Percentiles rank a stretch among this genome's conserved stretches.
Evolutionary conservation across 2,888 invertebrate genomes (phyloP).

Genomic region (Pheosia gnoma): DNA sequence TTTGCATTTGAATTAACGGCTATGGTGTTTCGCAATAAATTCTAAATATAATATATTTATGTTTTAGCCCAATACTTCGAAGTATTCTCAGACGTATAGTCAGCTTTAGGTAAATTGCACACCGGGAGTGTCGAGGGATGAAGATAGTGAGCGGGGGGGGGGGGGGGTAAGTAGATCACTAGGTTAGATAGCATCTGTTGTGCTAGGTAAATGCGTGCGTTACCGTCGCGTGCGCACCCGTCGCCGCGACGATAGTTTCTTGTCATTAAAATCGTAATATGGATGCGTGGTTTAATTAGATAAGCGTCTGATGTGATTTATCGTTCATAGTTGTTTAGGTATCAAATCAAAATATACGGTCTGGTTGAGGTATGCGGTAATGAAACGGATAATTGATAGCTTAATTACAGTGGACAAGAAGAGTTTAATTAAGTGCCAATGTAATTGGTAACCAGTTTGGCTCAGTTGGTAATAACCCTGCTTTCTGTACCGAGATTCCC

Average conservation of each 20-base stretch:
- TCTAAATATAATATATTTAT: too few species aligned
- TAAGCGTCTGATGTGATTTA: slow-evolving; percentile 4
- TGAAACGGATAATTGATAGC: not conserved
- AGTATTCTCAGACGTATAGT: too few species aligned
- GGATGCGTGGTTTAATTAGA: slow-evolving; percentile 12
- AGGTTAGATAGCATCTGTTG: slow-evolving; percentile 48
- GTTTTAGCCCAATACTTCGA: too few species aligned
- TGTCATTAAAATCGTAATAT: slow-evolving; percentile 18
- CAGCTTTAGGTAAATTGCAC: too few species aligned
- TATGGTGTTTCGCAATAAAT: too few species aligned
- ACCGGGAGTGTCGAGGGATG: slow-evolving; percentile 21
- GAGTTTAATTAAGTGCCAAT: not conserved
- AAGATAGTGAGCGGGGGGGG: not conserved
- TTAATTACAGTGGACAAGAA: not conserved
- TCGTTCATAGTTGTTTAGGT: not conserved
- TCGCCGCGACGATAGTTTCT: slow-evolving; percentile 27
- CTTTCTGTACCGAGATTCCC: too few species aligned
- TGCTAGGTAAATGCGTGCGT: slow-evolving; percentile 43
- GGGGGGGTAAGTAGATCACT: slow-evolving; percentile 58
- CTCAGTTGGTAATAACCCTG: too few species aligned
- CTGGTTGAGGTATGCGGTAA: not conserved
- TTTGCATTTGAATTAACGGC: too few species aligned
- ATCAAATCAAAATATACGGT: not conserved
- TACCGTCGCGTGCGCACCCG: slow-evolving; percentile 18
- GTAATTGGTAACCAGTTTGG: too few species aligned